phyloP scores from a whole-genome alignment of 2,888 invertebrate species.

The Drosophila flavopinicola region DNA sequence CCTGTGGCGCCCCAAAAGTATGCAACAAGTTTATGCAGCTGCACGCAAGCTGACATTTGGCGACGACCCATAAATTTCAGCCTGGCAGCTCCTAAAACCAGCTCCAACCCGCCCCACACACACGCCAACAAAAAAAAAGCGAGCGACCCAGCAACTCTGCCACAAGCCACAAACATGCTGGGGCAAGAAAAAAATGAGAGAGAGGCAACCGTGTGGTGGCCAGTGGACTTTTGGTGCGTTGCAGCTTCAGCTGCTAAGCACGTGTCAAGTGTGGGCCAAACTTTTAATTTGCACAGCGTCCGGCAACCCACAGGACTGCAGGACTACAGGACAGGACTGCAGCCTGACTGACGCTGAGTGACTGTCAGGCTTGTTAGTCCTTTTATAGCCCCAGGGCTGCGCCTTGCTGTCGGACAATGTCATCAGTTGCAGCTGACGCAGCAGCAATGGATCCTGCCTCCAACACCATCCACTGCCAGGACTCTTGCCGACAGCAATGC shows the following conservation, averaged over 20 bases:
- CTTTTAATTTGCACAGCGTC: constrained; percentile 71
- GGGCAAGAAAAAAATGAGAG: constrained; percentile 15
- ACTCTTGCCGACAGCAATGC: not conserved
- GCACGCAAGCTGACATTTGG: constrained; percentile 64
- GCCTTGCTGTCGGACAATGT: constrained; percentile 77
- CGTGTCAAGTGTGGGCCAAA: constrained; percentile 78
- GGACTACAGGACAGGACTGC: too few species aligned
- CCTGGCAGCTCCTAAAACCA: constrained; percentile 35
- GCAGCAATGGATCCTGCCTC: constrained; percentile 35
- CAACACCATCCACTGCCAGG: constrained; percentile 1
- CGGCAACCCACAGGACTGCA: too few species aligned
- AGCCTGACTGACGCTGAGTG: constrained; percentile 74
- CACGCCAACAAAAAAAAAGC: constrained; percentile 22
- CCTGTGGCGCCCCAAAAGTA: constrained; percentile 21
- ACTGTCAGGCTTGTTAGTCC: constrained; percentile 77
- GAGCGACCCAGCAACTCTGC: constrained; percentile 15
- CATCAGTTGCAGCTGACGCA: constrained; percentile 81
- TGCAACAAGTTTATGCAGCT: constrained; percentile 78
- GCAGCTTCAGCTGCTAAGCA: constrained; percentile 61
- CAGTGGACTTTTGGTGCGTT: constrained; percentile 2
- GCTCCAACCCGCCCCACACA: not conserved
- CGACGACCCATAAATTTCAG: constrained; percentile 70
- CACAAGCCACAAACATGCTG: constrained; percentile 39
- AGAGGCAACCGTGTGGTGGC: constrained; percentile 12
- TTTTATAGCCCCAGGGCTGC: constrained; percentile 53